Conservation (phyloP, 2,113 vertebrate genomes). For the Scartelaos histophorus region DNA sequence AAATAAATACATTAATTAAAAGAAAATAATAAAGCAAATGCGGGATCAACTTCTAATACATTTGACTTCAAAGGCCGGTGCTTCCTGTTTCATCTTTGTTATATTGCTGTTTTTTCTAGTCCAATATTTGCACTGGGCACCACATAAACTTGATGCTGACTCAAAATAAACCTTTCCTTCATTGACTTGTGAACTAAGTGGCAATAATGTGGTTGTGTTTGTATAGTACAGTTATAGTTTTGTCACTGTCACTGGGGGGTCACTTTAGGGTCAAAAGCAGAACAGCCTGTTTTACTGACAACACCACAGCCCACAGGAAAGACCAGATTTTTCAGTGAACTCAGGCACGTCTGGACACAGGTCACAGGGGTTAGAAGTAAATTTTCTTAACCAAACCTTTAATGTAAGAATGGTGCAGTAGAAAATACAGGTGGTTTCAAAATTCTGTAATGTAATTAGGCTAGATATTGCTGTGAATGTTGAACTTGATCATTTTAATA, state of each 20-base stretch:
- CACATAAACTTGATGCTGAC: conserved; percentile 37
- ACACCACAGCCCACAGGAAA: conserved; percentile 57
- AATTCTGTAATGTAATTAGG: no score
- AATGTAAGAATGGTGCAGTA: neutral
- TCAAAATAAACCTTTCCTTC: conserved; percentile 43
- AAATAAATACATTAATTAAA: no score
- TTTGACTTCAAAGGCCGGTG: conserved; percentile 57
- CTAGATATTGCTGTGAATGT: no score
- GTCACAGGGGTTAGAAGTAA: neutral
- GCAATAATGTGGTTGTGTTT: conserved; percentile 63
- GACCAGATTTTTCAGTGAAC: conserved; percentile 34
- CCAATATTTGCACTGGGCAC: conserved; percentile 21
- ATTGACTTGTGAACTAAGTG: conserved; percentile 50
- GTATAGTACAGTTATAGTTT: conserved; percentile 42
- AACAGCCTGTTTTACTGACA: conserved; percentile 63
- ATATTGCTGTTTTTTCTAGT: conserved; percentile 17
- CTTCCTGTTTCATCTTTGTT: conserved; percentile 19
- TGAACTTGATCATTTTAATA: no score
- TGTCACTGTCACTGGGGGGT: conserved; percentile 59
- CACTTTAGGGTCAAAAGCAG: conserved; percentile 60
- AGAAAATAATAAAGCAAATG: no score
- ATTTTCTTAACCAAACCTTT: neutral
- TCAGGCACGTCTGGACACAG: conserved; percentile 18
- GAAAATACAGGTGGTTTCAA: no score
- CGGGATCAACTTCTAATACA: no score